A percentile compares a stretch with the other conserved stretches of the same genome.
phyloP scores from a whole-genome alignment of 1,140 invertebrate species.

The Pissodes strobi region DNA sequence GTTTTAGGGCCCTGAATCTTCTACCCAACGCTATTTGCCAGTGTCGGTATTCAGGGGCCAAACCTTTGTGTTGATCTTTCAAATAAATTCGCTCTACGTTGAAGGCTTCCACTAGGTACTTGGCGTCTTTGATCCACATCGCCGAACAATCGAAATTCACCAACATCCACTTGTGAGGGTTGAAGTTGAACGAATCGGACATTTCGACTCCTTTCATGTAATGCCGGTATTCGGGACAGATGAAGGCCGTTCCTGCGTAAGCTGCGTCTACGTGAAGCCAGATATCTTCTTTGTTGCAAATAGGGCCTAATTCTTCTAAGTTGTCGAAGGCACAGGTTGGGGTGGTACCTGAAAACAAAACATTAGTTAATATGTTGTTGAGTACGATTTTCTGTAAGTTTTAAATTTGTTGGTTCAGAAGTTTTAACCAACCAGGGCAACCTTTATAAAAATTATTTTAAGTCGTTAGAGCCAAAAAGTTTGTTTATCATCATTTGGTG shows the following conservation, averaged over 20 bases:
- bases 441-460: too few relatives aligned
- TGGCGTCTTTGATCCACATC: conserved; percentile 84
- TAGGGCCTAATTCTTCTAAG: conserved; percentile 76
- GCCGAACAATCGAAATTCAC: conserved; percentile 93
- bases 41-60: conserved; percentile 88
- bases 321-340: conserved; percentile 92
- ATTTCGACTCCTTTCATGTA: conserved; percentile 81
- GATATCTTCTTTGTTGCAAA: conserved; percentile 75
- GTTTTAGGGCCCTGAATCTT: conserved; percentile 88
- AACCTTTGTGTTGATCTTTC: conserved; percentile 68
- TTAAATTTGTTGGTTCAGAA: too few relatives aligned
- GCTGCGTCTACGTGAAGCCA: conserved; percentile 92
- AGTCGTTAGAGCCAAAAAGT: too few relatives aligned
- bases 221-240: conserved; percentile 87
- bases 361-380: too few relatives aligned
- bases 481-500: too few relatives aligned
- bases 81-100: conserved; percentile 92
- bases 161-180: conserved; percentile 92
- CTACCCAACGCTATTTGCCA: conserved; percentile 94
- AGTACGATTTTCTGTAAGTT: too few relatives aligned
- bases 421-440: too few relatives aligned
- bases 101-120: conserved; percentile 83
- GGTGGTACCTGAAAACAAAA: conserved; percentile 66
- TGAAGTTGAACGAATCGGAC: conserved; percentile 88
- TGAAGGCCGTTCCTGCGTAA: conserved; percentile 87